A percentile compares a stretch with the other conserved stretches of the same genome.
phyloP scores from a whole-genome alignment of 1,140 invertebrate species.

The Harlomillsia oculata region DNA sequence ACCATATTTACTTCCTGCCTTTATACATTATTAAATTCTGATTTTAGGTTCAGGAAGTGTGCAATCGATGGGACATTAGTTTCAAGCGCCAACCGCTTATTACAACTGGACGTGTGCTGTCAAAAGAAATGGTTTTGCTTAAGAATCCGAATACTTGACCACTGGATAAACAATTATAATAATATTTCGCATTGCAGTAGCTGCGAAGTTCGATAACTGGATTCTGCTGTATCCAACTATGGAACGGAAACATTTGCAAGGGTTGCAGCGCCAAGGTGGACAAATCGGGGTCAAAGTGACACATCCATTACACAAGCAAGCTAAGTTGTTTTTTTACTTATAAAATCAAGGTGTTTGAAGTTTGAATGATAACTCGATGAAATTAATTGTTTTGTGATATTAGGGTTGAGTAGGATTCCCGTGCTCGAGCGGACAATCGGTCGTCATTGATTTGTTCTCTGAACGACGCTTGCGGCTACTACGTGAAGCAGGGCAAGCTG shows the following conservation, averaged over 20 bases:
- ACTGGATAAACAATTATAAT: neutral
- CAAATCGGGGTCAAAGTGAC: neutral
- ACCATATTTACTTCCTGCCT: too few relatives aligned
- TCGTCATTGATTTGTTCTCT: too few relatives aligned
- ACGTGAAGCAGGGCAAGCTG: too few relatives aligned
- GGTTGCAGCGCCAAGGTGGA: neutral
- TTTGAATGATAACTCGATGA: neutral
- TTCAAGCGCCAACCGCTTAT: constrained; percentile 19
- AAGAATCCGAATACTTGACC: neutral
- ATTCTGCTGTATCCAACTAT: constrained; percentile 39
- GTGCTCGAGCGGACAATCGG: neutral
- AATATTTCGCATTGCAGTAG: neutral
- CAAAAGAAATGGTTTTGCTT: constrained; percentile 12
- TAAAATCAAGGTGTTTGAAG: neutral
- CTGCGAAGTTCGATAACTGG: constrained; percentile 38
- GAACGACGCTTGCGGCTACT: too few relatives aligned
- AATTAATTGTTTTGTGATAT: neutral
- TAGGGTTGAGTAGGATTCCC: constrained; percentile 3
- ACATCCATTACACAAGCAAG: constrained; percentile 6
- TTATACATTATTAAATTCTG: too few relatives aligned
- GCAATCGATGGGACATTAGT: constrained; percentile 20
- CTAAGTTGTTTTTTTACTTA: neutral
- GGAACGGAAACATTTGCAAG: neutral
- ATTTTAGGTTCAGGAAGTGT: constrained; percentile 25
- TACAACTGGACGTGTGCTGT: constrained; percentile 2